Percentiles rank a stretch among this genome's conserved stretches.
These are phyloP conservation scores for Pogonognathellus flavescens DNA, from an alignment of 1,140 invertebrate species.

Conservation along the genomic window DNA sequence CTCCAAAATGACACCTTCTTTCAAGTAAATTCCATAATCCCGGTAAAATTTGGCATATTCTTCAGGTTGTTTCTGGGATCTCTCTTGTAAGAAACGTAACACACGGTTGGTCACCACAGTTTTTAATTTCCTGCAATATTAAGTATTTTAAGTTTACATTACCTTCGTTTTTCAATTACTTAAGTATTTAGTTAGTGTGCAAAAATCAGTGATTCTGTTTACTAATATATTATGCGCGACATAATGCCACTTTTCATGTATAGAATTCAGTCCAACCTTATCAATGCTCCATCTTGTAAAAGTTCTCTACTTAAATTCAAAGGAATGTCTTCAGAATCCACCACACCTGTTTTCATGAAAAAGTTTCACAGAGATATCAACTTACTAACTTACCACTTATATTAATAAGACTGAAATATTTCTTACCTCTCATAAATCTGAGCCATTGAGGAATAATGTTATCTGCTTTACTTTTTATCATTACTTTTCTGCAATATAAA, in stretches of 20 bases:
- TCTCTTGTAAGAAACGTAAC: slow-evolving; percentile 88
- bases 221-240: too few species aligned
- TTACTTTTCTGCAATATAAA: slow-evolving; percentile 88
- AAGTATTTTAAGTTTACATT: too few species aligned
- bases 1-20: slow-evolving; percentile 93
- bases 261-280: slow-evolving; percentile 79
- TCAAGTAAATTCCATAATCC: slow-evolving; percentile 93
- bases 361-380: too few species aligned
- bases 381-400: too few species aligned
- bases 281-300: slow-evolving; percentile 92
- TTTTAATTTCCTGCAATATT: slow-evolving; percentile 84
- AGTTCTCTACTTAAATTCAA: slow-evolving; percentile 96
- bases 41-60: slow-evolving; percentile 90
- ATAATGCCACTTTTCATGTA: neutral
- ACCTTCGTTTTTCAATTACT: too few species aligned
- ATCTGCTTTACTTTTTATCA: slow-evolving; percentile 92
- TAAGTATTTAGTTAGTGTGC: too few species aligned
- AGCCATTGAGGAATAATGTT: slow-evolving; percentile 95
- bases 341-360: slow-evolving; percentile 83
- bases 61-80: slow-evolving; percentile 85
- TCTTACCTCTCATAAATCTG: slow-evolving; percentile 88
- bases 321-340: slow-evolving; percentile 98
- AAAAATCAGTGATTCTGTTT: too few species aligned
- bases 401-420: too few species aligned
- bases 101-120: slow-evolving; percentile 87